phyloP scores from a whole-genome alignment of 2,888 invertebrate genomes.

The Agonopterix alstromeriana region DNA sequence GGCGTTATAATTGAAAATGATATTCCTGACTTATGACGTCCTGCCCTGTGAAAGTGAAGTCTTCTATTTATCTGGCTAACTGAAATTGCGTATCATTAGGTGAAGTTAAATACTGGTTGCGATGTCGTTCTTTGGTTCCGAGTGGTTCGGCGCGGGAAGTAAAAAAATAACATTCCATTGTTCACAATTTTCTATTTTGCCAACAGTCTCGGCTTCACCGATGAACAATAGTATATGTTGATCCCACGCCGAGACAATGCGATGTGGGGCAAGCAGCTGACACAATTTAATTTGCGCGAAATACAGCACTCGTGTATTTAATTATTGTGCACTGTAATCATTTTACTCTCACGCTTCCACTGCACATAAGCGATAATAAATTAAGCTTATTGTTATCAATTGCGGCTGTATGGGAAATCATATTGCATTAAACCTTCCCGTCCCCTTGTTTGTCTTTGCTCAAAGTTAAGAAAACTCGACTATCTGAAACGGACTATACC shows the following conservation, averaged over 20 bases:
- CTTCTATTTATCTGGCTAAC: constrained; percentile 1
- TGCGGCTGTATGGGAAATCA: constrained; percentile 7
- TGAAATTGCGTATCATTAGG: constrained; percentile 6
- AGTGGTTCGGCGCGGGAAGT: constrained; percentile 37
- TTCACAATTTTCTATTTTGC: constrained; percentile 67
- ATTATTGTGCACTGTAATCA: constrained; percentile 35
- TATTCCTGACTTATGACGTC: constrained; percentile 12
- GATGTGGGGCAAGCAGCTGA: constrained; percentile 71
- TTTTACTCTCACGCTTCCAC: constrained; percentile 54
- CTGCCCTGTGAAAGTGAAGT: constrained; percentile 7
- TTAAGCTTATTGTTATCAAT: constrained; percentile 4
- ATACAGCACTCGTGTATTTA: constrained; percentile 37
- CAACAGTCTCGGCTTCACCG: constrained; percentile 37
- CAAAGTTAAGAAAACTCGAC: no score
- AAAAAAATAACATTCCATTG: constrained; percentile 53
- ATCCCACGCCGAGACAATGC: constrained; percentile 67
- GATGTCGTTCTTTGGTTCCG: constrained; percentile 16
- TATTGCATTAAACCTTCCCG: background rate
- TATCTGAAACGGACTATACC: no score
- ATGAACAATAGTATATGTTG: constrained; percentile 59
- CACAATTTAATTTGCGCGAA: constrained; percentile 70
- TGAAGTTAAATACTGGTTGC: constrained; percentile 8
- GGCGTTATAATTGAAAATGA: constrained; percentile 23
- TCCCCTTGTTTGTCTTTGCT: no score
- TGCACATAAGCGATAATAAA: constrained; percentile 16